Percentiles rank a stretch among this genome's conserved stretches.
Evolutionary conservation across 1,140 invertebrate genomes (phyloP).

Genomic region (Bombus consobrinus): DNA sequence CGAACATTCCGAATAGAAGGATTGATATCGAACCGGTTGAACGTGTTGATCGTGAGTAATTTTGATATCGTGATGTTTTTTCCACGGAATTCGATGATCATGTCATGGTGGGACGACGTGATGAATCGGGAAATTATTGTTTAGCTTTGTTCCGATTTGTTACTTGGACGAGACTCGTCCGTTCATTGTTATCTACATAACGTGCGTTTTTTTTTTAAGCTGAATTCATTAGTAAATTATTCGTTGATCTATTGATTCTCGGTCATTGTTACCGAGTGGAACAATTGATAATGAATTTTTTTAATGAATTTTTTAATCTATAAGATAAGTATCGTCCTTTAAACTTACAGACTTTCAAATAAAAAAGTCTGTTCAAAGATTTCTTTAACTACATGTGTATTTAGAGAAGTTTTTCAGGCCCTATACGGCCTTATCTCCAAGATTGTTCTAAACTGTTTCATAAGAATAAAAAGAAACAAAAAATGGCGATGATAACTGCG

Average conservation of each 20-base stretch:
- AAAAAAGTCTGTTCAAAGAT: not conserved
- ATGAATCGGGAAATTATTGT: not conserved
- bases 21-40: not conserved
- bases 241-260: not conserved
- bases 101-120: not conserved
- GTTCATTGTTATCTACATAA: not conserved
- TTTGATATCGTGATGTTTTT: not conserved
- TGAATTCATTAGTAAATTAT: not conserved
- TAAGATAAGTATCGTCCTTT: not conserved
- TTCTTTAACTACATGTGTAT: too few relatives aligned
- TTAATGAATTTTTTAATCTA: not conserved
- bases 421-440: too few relatives aligned
- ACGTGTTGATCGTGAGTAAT: not conserved
- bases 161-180: not conserved
- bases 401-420: too few relatives aligned
- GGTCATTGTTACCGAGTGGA: not conserved
- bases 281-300: not conserved
- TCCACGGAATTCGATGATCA: not conserved
- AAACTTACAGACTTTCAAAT: not conserved
- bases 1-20: conserved; percentile 30
- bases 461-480: not conserved
- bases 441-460: too few relatives aligned
- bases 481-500: not conserved
- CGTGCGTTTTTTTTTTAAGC: not conserved
- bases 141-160: not conserved